Percentiles rank a stretch among this genome's conserved stretches.
These are phyloP conservation scores for Sylvia atricapilla DNA, from an alignment of 2,113 vertebrate species.

Conservation along the genomic window DNA sequence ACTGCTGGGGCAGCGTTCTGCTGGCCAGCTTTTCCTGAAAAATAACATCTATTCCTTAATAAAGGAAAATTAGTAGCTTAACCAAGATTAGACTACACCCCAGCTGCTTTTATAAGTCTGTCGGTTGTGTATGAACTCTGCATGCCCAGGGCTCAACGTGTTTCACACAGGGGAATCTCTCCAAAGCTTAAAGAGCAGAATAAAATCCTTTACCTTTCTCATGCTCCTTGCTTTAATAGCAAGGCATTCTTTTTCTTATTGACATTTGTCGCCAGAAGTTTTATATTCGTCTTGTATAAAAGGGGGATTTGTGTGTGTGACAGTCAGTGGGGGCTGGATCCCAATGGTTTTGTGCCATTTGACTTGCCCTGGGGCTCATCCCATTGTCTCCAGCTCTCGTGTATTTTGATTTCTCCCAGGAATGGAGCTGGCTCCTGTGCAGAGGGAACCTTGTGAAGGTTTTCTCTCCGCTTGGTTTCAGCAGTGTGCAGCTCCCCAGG, in stretches of 20 bases:
- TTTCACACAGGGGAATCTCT: neutral
- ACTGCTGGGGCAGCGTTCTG: neutral
- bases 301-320: neutral
- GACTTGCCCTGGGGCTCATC: neutral
- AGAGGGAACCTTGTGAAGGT: neutral
- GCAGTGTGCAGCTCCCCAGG: neutral
- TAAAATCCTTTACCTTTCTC: neutral
- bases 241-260: neutral
- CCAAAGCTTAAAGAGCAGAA: neutral
- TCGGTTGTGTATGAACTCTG: neutral
- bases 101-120: neutral
- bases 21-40: neutral
- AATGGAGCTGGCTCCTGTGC: neutral
- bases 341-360: neutral
- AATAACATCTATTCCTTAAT: neutral
- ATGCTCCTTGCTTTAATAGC: neutral
- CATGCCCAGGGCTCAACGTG: neutral
- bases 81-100: neutral
- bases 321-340: neutral
- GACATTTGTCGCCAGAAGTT: neutral
- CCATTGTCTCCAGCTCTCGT: neutral
- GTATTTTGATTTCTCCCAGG: neutral
- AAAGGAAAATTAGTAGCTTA: neutral
- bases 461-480: neutral
- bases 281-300: rapidly evolving